Evolutionary conservation across 2,797 vertebrate genomes (phyloP), one percentile per base, ranked within the genome.

Genomic region (Enteromius trimaculatus): DNA sequence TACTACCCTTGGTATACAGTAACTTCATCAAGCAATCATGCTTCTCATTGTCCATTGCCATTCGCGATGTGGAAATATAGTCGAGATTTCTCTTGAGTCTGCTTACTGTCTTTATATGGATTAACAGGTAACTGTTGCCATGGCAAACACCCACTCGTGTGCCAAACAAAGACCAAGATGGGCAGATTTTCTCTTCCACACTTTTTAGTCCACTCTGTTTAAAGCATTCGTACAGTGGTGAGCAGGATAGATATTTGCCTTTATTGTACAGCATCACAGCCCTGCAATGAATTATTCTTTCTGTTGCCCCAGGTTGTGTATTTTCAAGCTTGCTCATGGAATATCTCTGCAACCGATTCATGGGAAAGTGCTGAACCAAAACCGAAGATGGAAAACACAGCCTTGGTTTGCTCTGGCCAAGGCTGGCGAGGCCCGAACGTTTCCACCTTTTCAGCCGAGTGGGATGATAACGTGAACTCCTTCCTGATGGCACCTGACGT

Each of bases 371-470:
- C 10, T 82, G 8, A 80, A 29, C 62, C 29, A 70, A 72, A 71
- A 23, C 21, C 34, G 47, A 80, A 26, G 84, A 95, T 94, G 93
- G 95, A 96, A 60, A 85, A 79, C 42, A 19, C 88, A 1, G 87
- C 89, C 82, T 80, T 87, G 84, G 77, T 95, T 85, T 95, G 93
- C 19, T 70, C 92, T 1, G 53, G 88, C 6, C 79, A 93, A 21
- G 88, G 92, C 70, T 96, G 95, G 92, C 95, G 95, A 0, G 95
- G 95, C 79, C 93, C 92, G 0, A 93, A 93, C 66, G 93, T 93
- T 66, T 89, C 90, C 0, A 86, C 90, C 0, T 95, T 95, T 85
- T 91, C 94, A 2, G 49, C 86, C 0, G 88, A 94, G 65, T 95
- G 94, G 93, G 93, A 88, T 53, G 88, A 89, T 60, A 89, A 90